Base-by-base conservation (phyloP, 2,113 vertebrate genomes). In the Channa maculata region DNA sequence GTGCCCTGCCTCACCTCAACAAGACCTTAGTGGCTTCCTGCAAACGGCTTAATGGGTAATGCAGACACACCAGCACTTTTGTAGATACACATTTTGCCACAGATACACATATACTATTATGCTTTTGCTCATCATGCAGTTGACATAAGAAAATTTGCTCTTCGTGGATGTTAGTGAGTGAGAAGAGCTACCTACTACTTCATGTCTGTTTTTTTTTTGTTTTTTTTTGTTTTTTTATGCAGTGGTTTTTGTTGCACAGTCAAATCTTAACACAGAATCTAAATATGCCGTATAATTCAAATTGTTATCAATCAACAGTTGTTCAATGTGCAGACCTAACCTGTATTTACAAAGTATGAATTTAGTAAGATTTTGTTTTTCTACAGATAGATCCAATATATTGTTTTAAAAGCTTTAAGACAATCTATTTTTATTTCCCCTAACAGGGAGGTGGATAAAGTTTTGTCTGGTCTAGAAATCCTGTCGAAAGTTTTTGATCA, bases 401-500 rank as follows among this genome's bases (percentile, higher is more conserved):
- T 24, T 24, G 1, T 24, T 24, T 1, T 24, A 24, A 24, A 24
- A 24, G 24, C 24, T 24, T 24, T 24, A 24, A 24, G 24, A 24
- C 24, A 24, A 24, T 24, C 24, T 24, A 2, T 82, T 4, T 81
- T 0, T 79, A 3, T 53, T 51, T 73, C 6, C 24, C 61, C 48
- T 10, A 39, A 45, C 74, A 99, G 97, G 33, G 97, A 99, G 86
- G 97, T 98, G 86, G 97, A 99, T 91, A 98, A 97, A 66, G 97
- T 99, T 46, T 81, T 99, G 70, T 94, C 95, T 0, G 97, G 97
- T 43, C 91, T 99, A 77, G 97, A 99, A 93, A 98, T 98, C 83
- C 92, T 99, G 62, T 97, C 97, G 15, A 98, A 98, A 89, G 97
- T 98, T 14, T 98, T 99, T 57, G 97, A 99, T 92, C 97, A 98